phyloP scores from a whole-genome alignment of 2,797 vertebrate genomes.

The Craterocephalus amniculus region DNA sequence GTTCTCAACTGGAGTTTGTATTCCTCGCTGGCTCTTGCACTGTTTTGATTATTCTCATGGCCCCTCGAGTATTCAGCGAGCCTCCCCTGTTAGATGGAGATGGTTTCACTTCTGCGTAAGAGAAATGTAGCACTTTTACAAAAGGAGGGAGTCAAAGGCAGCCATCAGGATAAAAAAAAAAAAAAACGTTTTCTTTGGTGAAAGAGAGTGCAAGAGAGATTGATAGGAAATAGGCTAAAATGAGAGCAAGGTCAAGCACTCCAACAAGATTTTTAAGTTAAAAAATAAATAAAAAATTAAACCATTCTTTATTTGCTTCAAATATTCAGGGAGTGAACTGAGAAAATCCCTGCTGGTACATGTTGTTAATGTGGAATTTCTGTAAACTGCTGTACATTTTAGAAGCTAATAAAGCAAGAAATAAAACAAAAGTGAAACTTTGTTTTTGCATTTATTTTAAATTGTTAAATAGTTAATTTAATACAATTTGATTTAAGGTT shows the following conservation, averaged over 20 bases:
- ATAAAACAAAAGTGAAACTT: slow-evolving; percentile 1
- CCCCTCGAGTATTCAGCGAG: slow-evolving; percentile 70
- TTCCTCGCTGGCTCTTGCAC: slow-evolving; percentile 62
- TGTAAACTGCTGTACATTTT: slow-evolving; percentile 17
- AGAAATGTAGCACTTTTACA: slow-evolving; percentile 68
- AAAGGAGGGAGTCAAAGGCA: slow-evolving; percentile 65
- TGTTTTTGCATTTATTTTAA: neutral
- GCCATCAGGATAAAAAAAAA: neutral
- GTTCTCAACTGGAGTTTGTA: slow-evolving; percentile 76
- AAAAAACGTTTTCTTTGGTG: slow-evolving; percentile 50
- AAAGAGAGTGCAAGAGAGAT: slow-evolving; percentile 16
- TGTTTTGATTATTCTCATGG: slow-evolving; percentile 72
- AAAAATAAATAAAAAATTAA: neutral
- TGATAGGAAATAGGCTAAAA: slow-evolving; percentile 26
- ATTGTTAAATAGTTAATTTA: neutral
- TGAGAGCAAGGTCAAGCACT: slow-evolving; percentile 6
- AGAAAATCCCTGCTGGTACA: slow-evolving; percentile 9
- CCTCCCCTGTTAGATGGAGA: slow-evolving; percentile 60
- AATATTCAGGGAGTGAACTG: slow-evolving; percentile 1
- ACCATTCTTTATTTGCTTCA: neutral
- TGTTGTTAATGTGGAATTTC: slow-evolving; percentile 15
- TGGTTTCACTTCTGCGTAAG: slow-evolving; percentile 75
- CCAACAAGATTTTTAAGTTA: neutral
- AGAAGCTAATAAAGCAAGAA: slow-evolving; percentile 61
- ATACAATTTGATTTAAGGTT: neutral